These are phyloP conservation scores for Paraplagusia blochii DNA, from an alignment of 2,113 vertebrate genomes.

Conservation along the genomic window DNA sequence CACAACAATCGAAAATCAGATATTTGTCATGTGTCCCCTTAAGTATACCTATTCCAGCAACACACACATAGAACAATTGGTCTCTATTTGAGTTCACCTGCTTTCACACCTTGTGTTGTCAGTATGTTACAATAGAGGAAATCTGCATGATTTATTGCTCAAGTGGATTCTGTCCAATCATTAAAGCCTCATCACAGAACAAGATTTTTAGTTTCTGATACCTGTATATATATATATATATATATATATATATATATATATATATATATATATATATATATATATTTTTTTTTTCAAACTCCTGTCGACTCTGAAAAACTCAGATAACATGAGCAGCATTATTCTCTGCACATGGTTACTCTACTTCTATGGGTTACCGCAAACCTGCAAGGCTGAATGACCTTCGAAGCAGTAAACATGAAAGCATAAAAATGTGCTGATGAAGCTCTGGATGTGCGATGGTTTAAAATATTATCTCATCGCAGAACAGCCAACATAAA, in stretches of 20 bases:
- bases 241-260: too few relatives aligned
- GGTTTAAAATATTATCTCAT: conserved; percentile 28
- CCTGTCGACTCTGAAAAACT: not conserved
- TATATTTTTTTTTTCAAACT: conserved; percentile 10
- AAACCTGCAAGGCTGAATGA: conserved; percentile 2
- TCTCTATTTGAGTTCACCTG: too few relatives aligned
- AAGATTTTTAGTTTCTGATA: conserved; percentile 6
- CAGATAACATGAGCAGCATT: conserved; percentile 25
- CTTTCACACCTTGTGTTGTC: conserved; percentile 12
- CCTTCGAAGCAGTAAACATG: conserved; percentile 7
- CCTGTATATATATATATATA: too few relatives aligned
- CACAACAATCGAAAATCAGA: too few relatives aligned
- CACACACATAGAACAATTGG: conserved; percentile 2
- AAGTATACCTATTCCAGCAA: too few relatives aligned
- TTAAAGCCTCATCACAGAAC: conserved; percentile 12
- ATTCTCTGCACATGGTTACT: not conserved
- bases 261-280: too few relatives aligned
- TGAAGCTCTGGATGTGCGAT: conserved; percentile 16
- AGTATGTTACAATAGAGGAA: conserved; percentile 4
- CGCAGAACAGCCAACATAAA: not conserved
- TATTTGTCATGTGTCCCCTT: too few relatives aligned
- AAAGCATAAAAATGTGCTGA: not conserved
- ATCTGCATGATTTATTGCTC: not conserved
- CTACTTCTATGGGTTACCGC: not conserved
- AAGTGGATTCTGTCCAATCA: conserved; percentile 14